Conservation (phyloP, 2,888 invertebrate genomes). For the Timandra comae region DNA sequence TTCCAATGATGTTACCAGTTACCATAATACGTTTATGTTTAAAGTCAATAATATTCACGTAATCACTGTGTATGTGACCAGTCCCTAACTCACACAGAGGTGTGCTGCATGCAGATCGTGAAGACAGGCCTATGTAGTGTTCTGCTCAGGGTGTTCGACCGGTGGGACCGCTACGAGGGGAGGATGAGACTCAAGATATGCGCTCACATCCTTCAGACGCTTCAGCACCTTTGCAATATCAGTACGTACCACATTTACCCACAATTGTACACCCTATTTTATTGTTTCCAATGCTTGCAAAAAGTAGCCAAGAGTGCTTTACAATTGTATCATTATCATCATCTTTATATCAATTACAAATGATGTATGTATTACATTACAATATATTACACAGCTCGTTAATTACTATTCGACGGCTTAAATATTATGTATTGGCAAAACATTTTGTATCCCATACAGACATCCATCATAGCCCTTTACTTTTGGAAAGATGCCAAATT, state of each 20-base stretch:
- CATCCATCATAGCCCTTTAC: background rate
- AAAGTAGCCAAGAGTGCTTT: too few relatives aligned
- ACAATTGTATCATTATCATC: too few relatives aligned
- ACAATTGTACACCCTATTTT: too few relatives aligned
- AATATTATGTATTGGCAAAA: too few relatives aligned
- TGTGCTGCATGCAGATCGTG: slow-evolving; percentile 79
- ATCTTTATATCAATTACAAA: too few relatives aligned
- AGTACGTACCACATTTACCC: slow-evolving; percentile 61
- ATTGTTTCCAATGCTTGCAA: too few relatives aligned
- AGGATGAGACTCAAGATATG: slow-evolving; percentile 79
- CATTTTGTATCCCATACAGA: too few relatives aligned
- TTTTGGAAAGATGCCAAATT: background rate
- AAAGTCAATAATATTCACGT: slow-evolving; percentile 1
- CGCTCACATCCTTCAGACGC: slow-evolving; percentile 75
- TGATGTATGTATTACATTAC: too few relatives aligned
- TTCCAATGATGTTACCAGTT: too few relatives aligned
- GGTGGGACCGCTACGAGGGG: slow-evolving; percentile 80
- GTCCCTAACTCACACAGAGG: slow-evolving; percentile 73
- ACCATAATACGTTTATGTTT: background rate
- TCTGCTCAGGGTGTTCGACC: slow-evolving; percentile 78
- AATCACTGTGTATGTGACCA: slow-evolving; percentile 45
- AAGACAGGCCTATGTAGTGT: slow-evolving; percentile 77
- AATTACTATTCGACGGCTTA: too few relatives aligned
- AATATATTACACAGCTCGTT: too few relatives aligned
- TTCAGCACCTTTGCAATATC: slow-evolving; percentile 78